Base-by-base conservation (phyloP, 2,888 invertebrate species). In the Poecilus cupreus region DNA sequence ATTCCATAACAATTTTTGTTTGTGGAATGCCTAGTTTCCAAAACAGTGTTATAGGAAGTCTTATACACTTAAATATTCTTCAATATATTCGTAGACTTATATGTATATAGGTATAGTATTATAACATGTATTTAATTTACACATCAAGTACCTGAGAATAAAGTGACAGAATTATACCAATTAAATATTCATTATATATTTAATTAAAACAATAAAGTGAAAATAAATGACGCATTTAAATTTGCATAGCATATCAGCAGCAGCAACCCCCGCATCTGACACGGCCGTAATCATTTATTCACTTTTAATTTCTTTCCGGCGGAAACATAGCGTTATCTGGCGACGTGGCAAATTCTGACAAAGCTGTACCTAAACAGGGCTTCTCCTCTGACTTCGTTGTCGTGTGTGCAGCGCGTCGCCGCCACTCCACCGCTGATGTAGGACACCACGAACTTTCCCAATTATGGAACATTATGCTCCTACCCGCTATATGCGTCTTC, bases 381-480 rank as follows among this genome's bases (percentile, higher is more conserved):
- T 6, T 24, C 60, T 39, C 68, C 18, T 5, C 6, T 11, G 26
- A 3, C 26, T 13, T 8, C 37, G 18, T 13, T 68, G 20, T 13
- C 68, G 68, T 68, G 54, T 54, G 18, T 68, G 32, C 68, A 68
- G 18, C 68, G 8, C n/a, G 16, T n/a, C 4, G 49, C 16, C 37
- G 13, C 32, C 32, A 68, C 57, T 57, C 5, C 24, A 57, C 37
- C 46, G 16, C 43, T 74, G 80, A 80, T 57, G 74, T 72, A 80
- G 74, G 24, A 54, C 26, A 72, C 10, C 37, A 68, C 68, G 43
- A 80, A 80, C 72, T 80, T 80, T 80, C 74, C 80, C 80, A 80
- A 80, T 80, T 80, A 80, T 74, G 43, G 72, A 72, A 80, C 74
- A 80, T 80, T 80, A 80, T 80, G 72, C 22, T 80, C 80, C 32